phyloP scores from a whole-genome alignment of 2,888 invertebrate genomes.

The Drosophila siamana region DNA sequence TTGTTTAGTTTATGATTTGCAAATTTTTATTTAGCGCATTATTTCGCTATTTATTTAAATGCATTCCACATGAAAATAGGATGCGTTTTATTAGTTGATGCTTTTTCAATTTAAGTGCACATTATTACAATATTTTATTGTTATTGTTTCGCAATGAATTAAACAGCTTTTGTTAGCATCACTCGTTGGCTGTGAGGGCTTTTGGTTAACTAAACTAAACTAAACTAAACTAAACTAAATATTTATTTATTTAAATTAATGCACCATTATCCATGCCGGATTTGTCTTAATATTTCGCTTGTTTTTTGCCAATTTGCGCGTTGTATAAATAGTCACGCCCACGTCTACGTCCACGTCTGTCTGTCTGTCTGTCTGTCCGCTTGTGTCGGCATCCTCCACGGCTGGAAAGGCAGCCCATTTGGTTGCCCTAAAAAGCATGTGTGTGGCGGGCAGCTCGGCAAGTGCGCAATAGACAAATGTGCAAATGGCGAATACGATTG shows the following conservation, averaged over 20 bases:
- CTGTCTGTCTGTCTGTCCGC: neutral
- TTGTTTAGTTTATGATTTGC: too few relatives aligned
- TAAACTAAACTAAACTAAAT: too few relatives aligned
- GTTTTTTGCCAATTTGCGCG: constrained; percentile 19
- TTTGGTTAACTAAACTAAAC: too few relatives aligned
- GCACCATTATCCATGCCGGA: neutral
- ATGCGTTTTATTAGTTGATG: neutral
- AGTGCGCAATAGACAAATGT: constrained; percentile 51
- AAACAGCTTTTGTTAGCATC: too few relatives aligned
- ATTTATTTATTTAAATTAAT: neutral
- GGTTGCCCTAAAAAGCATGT: constrained; percentile 21
- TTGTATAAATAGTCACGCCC: constrained; percentile 38
- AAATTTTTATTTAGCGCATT: too few relatives aligned
- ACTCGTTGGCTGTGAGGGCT: too few relatives aligned
- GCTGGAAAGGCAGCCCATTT: constrained; percentile 9
- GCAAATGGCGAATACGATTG: constrained; percentile 24
- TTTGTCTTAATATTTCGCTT: neutral
- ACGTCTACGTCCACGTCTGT: neutral
- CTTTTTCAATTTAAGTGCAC: too few relatives aligned
- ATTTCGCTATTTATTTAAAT: too few relatives aligned
- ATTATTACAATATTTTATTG: too few relatives aligned
- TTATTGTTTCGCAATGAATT: too few relatives aligned
- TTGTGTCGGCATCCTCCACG: neutral
- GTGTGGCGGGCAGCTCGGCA: constrained; percentile 10
- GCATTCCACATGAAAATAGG: too few relatives aligned